Evolutionary conservation across 1,140 invertebrate species (phyloP).

Genomic region (Drosophila punjabiensis): DNA sequence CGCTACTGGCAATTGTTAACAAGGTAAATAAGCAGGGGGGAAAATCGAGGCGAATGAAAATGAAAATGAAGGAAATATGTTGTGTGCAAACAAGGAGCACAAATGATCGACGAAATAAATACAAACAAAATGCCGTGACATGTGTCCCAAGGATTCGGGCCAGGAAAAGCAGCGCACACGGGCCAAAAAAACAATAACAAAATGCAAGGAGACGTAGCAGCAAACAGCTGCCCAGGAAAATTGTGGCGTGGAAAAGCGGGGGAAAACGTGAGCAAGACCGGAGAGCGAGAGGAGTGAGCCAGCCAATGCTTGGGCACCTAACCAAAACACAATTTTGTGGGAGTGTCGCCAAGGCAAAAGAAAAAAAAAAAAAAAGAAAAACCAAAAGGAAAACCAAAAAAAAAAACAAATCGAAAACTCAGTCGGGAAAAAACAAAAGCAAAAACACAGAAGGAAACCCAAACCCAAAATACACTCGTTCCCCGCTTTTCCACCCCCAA

Average conservation of each 20-base stretch:
- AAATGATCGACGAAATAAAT: slow-evolving; percentile 31
- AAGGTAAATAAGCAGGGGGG: slow-evolving; percentile 22
- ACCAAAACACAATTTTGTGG: slow-evolving; percentile 61
- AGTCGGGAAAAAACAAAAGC: slow-evolving; percentile 11
- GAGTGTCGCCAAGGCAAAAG: slow-evolving; percentile 50
- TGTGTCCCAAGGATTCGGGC: slow-evolving; percentile 31
- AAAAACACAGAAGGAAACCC: slow-evolving; percentile 19
- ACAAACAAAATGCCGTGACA: slow-evolving; percentile 21
- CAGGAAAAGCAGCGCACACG: slow-evolving; percentile 39
- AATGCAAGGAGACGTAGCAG: neutral
- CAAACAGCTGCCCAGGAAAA: slow-evolving; percentile 35
- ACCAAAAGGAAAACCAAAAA: slow-evolving; percentile 16
- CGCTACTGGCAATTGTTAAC: slow-evolving; percentile 28
- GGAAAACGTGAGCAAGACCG: neutral
- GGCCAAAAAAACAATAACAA: slow-evolving; percentile 7
- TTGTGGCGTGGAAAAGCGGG: slow-evolving; percentile 13
- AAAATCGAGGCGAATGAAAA: neutral
- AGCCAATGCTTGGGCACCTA: slow-evolving; percentile 50
- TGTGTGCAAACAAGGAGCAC: slow-evolving; percentile 24
- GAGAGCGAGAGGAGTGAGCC: slow-evolving; percentile 22
- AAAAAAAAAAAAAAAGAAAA: slow-evolving; percentile 1
- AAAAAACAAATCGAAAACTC: slow-evolving; percentile 17
- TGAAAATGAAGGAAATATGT: slow-evolving; percentile 14
- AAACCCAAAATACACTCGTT: slow-evolving; percentile 35
- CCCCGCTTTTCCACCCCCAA: slow-evolving; percentile 42